Evolutionary conservation across 2,888 invertebrate genomes (phyloP).

Genomic region (Cephus pulcher): DNA sequence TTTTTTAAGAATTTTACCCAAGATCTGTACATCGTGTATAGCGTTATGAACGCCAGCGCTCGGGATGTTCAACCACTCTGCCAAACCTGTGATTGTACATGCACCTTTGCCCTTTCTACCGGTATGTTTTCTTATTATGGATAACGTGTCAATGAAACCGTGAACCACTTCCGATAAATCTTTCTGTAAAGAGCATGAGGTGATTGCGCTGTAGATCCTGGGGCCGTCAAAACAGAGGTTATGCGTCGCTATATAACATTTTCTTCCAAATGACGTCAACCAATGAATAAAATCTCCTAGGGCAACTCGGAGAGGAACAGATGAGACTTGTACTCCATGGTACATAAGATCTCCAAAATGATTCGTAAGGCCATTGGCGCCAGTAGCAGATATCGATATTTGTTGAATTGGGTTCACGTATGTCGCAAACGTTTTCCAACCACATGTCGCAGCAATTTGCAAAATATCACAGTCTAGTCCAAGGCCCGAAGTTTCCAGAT

Average conservation of each 20-base stretch:
- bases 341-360: conserved; percentile 17
- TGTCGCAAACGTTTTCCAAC: conserved; percentile 15
- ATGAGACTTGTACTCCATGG: conserved; percentile 17
- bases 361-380: conserved; percentile 22
- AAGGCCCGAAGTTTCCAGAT: conserved; percentile 28
- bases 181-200: neutral
- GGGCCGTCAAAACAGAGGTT: conserved; percentile 22
- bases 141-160: conserved; percentile 23
- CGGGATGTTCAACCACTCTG: conserved; percentile 14
- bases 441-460: conserved; percentile 27
- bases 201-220: neutral
- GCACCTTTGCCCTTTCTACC: conserved; percentile 8
- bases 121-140: conserved; percentile 15
- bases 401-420: conserved; percentile 25
- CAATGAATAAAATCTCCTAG: neutral
- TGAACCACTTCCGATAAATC: conserved; percentile 13
- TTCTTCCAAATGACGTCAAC: conserved; percentile 4
- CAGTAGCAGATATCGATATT: conserved; percentile 22
- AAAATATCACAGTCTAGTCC: conserved; percentile 26
- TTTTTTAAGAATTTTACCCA: conserved; percentile 18
- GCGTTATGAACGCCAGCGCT: conserved; percentile 17
- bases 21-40: conserved; percentile 15
- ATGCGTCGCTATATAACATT: conserved; percentile 16
- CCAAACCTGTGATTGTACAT: conserved; percentile 16
- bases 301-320: conserved; percentile 16